These are phyloP conservation scores for Apis florea DNA, from an alignment of 1,140 invertebrate genomes.

Conservation along the genomic window DNA sequence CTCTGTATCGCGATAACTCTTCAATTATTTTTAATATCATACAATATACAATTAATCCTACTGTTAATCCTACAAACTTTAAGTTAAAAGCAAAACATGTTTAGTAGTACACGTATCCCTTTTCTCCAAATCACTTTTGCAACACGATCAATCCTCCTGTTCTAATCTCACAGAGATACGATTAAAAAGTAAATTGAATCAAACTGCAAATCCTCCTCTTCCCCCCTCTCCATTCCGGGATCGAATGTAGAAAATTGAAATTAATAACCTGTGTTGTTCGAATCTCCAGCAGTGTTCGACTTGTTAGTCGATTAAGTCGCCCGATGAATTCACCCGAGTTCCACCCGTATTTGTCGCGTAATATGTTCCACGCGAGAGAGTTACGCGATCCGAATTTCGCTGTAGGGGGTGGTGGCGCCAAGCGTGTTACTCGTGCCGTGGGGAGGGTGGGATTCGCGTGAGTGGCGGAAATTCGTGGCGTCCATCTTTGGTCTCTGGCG, in stretches of 20 bases:
- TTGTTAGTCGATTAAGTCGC: not conserved
- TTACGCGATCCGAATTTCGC: conserved; percentile 16
- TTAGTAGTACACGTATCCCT: too few species aligned
- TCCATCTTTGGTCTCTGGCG: not conserved
- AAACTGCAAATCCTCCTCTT: too few species aligned
- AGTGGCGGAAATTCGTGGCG: not conserved
- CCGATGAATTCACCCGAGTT: conserved; percentile 3
- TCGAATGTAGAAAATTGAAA: not conserved
- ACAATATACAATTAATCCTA: too few species aligned
- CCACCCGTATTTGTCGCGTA: not conserved
- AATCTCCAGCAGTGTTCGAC: not conserved
- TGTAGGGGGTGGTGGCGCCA: not conserved
- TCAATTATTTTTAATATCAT: too few species aligned
- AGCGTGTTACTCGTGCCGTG: not conserved
- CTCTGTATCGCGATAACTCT: too few species aligned
- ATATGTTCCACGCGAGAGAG: conserved; percentile 20
- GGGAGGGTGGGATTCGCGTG: not conserved
- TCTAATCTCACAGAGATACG: too few species aligned
- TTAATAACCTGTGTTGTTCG: not conserved
- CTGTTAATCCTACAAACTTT: too few species aligned
- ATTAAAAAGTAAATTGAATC: too few species aligned
- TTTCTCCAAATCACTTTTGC: too few species aligned
- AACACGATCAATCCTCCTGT: too few species aligned
- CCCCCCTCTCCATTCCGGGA: too few species aligned
- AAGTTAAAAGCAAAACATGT: too few species aligned